A percentile compares a stretch with the other conserved stretches of the same genome.
These are phyloP conservation scores for Cavia aperea DNA, from an alignment of 2,113 vertebrate genomes.

Conservation along the genomic window DNA sequence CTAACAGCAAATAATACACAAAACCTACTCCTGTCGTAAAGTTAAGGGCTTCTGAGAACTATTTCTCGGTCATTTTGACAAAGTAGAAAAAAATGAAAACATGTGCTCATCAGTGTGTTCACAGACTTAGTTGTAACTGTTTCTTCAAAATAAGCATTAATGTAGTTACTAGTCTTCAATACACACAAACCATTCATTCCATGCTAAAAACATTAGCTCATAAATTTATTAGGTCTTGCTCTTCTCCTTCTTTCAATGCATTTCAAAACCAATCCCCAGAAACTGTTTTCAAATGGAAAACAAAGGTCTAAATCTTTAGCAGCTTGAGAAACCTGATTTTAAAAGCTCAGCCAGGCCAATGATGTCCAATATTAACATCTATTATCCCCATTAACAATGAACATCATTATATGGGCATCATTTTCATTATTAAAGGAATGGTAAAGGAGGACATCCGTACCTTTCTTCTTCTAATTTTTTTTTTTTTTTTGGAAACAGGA, in stretches of 20 bases:
- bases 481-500: not conserved
- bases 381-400: not conserved
- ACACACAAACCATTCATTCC: not conserved
- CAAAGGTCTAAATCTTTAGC: not conserved
- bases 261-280: not conserved
- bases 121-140: not conserved
- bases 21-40: not conserved
- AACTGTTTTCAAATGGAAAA: constrained; percentile 10
- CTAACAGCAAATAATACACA: not conserved
- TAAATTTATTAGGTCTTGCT: not conserved
- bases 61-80: not conserved
- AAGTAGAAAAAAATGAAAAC: not conserved
- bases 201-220: not conserved
- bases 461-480: not conserved
- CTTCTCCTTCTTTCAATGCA: not conserved
- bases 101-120: not conserved
- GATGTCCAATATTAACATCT: not conserved
- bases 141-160: not conserved
- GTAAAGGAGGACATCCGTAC: not conserved
- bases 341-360: not conserved
- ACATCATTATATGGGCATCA: not conserved
- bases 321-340: not conserved
- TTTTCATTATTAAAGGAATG: not conserved
- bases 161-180: not conserved
- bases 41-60: not conserved